Percentiles rank a stretch among this genome's conserved stretches.
Conservation (phyloP, 2,888 invertebrate species). For the Eupithecia insigniata region DNA sequence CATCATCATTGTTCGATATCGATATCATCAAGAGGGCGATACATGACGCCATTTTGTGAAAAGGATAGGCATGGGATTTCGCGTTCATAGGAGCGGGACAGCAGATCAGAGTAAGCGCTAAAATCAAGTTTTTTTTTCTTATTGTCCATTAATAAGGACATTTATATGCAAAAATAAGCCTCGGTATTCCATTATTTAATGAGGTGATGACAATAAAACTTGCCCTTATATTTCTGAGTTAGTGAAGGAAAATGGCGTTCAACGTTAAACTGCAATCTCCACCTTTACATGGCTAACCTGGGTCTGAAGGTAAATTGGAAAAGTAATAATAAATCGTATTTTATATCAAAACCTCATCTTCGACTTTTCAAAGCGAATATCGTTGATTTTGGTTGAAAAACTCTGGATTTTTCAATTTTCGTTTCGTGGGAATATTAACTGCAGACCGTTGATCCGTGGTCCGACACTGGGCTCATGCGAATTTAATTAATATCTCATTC, state of each 20-base stretch:
- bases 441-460: neutral
- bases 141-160: too few relatives aligned
- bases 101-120: too few relatives aligned
- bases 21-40: too few relatives aligned
- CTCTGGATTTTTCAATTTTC: neutral
- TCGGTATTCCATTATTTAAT: too few relatives aligned
- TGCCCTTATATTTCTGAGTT: neutral
- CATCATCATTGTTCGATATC: neutral
- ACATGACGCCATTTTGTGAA: too few relatives aligned
- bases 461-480: neutral
- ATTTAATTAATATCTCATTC: neutral
- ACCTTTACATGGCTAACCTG: neutral
- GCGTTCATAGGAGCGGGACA: too few relatives aligned
- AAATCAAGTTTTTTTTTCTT: too few relatives aligned
- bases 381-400: constrained; percentile 6
- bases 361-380: constrained; percentile 25
- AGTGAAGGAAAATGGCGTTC: neutral
- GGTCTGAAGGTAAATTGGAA: constrained; percentile 32
- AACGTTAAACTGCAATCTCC: neutral
- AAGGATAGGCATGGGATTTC: too few relatives aligned
- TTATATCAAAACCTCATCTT: constrained; percentile 27
- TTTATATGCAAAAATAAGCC: too few relatives aligned
- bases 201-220: too few relatives aligned
- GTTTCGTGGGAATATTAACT: constrained; percentile 1
- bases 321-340: constrained; percentile 34